Conservation (phyloP, 2,113 vertebrate species). For the Prunella fulvescens region DNA sequence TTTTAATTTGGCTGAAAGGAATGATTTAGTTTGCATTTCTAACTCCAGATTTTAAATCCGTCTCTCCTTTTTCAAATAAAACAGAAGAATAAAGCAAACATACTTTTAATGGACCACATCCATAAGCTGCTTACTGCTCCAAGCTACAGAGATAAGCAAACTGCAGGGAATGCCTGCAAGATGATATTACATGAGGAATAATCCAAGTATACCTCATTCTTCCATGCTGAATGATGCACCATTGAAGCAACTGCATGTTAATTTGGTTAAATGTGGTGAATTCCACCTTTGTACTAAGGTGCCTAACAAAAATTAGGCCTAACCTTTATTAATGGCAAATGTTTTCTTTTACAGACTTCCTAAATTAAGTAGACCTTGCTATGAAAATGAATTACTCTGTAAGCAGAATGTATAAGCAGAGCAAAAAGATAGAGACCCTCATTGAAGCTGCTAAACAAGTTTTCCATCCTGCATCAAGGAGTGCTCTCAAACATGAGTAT, state of each 20-base stretch:
- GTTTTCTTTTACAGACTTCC: background rate
- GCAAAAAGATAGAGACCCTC: background rate
- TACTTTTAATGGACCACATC: background rate
- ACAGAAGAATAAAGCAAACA: background rate
- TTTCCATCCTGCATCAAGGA: background rate
- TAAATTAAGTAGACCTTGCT: background rate
- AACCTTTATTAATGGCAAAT: background rate
- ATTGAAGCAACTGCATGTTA: background rate
- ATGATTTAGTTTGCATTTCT: background rate
- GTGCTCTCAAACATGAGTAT: background rate
- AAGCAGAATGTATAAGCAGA: background rate
- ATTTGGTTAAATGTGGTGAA: background rate
- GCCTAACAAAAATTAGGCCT: background rate
- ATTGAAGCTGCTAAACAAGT: background rate
- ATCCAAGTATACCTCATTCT: background rate
- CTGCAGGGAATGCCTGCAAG: background rate
- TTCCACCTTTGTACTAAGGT: background rate
- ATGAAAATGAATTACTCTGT: background rate
- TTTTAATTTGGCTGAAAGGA: background rate
- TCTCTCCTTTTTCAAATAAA: background rate
- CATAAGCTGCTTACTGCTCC: background rate
- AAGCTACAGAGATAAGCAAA: background rate
- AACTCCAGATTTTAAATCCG: background rate
- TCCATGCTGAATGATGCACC: background rate
- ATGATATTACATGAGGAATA: background rate